Conservation (phyloP, 2,797 vertebrate species). For the Myoxocephalus aenaeus region DNA sequence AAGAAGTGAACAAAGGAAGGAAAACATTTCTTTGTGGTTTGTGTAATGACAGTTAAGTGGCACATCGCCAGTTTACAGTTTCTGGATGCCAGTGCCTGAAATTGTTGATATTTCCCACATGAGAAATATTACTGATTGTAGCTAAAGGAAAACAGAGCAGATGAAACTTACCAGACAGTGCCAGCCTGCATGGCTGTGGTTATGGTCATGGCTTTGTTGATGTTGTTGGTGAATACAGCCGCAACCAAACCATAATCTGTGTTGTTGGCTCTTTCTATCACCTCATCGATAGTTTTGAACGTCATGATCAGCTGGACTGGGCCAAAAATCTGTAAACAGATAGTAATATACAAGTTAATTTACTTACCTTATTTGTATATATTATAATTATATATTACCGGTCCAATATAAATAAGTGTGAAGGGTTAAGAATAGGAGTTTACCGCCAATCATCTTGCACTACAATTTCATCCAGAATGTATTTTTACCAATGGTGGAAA, state of each 20-base stretch:
- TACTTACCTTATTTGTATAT: not conserved
- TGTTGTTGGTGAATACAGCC: slow-evolving; percentile 96
- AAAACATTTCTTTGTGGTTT: slow-evolving; percentile 60
- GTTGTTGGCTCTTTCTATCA: slow-evolving; percentile 97
- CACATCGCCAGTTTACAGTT: slow-evolving; percentile 57
- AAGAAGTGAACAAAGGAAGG: slow-evolving; percentile 45
- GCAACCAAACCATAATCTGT: slow-evolving; percentile 94
- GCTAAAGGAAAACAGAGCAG: slow-evolving; percentile 44
- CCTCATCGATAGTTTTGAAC: slow-evolving; percentile 98
- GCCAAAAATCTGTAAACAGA: slow-evolving; percentile 92
- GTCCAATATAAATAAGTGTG: not conserved
- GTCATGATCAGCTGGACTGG: slow-evolving; percentile 98
- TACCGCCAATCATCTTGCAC: not conserved
- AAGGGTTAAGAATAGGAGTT: not conserved
- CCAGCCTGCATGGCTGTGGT: slow-evolving; percentile 97
- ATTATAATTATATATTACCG: not conserved
- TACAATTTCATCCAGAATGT: not conserved
- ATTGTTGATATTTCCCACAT: slow-evolving; percentile 64
- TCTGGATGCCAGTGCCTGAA: slow-evolving; percentile 49
- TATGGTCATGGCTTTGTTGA: slow-evolving; percentile 96
- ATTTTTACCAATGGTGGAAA: not conserved
- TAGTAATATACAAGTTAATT: slow-evolving; percentile 5
- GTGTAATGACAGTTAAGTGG: slow-evolving; percentile 66
- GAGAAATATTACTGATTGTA: slow-evolving; percentile 63
- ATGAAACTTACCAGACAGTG: slow-evolving; percentile 93